Evolutionary conservation across 2,797 vertebrate genomes (phyloP), one percentile per base, ranked within the genome.

Genomic region (Crocidura indochinensis): DNA sequence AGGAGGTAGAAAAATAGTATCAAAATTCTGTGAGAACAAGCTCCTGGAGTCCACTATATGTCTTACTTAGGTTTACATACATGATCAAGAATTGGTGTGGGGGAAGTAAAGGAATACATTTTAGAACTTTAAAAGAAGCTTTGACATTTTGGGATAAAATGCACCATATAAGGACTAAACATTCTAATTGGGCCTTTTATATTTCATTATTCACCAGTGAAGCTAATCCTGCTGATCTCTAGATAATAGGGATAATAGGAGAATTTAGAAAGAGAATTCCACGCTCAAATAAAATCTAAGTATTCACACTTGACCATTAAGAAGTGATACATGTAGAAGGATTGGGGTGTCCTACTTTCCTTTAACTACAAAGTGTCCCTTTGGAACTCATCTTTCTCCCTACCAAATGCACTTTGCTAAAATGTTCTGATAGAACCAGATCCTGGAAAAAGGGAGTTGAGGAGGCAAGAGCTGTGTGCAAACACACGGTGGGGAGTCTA

Each of bases 401-500:
- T 72, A 76, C 3, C 85, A 60, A n/a, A 46, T 86, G 74, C 69
- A 87, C 67, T 96, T 88, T 91, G 46, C 81, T 94, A 53, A 72
- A 81, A 95, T 96, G 87, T 73, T 90, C 94, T 69, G 47, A 27
- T 62, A 74, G 88, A 92, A 79, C 81, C 71, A 90, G 68, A 84
- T 87, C 78, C 68, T 2, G 62, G 6, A 27, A 67, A 79, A 88
- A 64, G 24, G 77, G 1, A 56, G 31, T n/a, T 79, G 88, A 95
- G 74, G 85, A 84, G 27, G 44, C 67, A 80, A 94, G 84, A 72
- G 46, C 87, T 95, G 67, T 78, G 20, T 75, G 88, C 94, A 97
- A 96, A 97, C 90, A 95, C 95, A 76, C 64, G 27, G 88, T 62
- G 67, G 94, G 94, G 81, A 91, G 92, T 93, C 84, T 77, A 87